Evolutionary conservation across 2,888 invertebrate species (phyloP).

Genomic region (Myathropa florea): DNA sequence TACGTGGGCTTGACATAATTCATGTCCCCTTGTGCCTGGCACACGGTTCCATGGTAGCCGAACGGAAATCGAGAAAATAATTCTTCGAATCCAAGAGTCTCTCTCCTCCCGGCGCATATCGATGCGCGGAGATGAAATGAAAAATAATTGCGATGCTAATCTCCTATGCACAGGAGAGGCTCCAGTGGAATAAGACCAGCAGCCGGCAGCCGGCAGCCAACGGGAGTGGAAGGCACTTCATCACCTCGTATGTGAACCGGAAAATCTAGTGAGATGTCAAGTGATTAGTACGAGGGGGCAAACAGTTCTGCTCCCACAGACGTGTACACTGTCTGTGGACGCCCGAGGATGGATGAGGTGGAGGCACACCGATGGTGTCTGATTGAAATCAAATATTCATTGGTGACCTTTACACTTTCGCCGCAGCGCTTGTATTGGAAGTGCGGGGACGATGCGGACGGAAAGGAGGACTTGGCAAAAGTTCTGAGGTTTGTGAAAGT

Average conservation of each 20-base stretch:
- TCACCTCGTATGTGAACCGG: constrained; percentile 44
- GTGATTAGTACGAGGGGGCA: constrained; percentile 27
- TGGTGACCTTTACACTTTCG: neutral
- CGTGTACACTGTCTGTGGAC: neutral
- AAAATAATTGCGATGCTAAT: constrained; percentile 30
- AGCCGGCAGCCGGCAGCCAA: too few relatives aligned
- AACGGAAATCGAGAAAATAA: constrained; percentile 32
- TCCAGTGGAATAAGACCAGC: neutral
- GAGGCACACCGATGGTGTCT: neutral
- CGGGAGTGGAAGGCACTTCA: constrained; percentile 42
- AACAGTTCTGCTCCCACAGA: neutral
- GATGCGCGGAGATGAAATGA: neutral
- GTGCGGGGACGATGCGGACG: neutral
- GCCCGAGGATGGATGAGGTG: neutral
- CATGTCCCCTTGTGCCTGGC: neutral
- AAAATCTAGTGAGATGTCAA: constrained; percentile 48
- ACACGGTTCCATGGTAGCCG: neutral
- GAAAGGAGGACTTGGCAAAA: neutral
- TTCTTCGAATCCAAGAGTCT: neutral
- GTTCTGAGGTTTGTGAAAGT: neutral
- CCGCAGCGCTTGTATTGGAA: neutral
- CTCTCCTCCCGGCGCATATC: neutral
- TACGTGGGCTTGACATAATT: neutral
- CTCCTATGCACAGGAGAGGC: neutral
- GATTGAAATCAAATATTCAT: constrained; percentile 18